Conservation (phyloP, 2,113 vertebrate genomes). For the Tetrao urogallus region DNA sequence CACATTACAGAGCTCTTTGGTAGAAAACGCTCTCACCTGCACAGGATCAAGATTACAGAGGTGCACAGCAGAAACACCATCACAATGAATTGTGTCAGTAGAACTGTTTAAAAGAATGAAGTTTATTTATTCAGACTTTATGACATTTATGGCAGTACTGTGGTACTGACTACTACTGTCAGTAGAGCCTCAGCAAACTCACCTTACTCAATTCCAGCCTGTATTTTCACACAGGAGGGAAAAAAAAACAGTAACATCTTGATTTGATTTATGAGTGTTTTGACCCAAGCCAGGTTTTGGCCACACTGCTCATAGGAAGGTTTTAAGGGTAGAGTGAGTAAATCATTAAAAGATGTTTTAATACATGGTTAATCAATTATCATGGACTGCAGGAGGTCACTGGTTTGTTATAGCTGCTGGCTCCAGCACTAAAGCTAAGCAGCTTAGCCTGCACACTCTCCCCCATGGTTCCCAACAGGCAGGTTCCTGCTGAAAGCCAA, state of each 20-base stretch:
- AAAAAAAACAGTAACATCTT: background rate
- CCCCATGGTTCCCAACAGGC: background rate
- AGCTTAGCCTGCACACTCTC: background rate
- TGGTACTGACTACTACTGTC: background rate
- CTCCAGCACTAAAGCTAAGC: conserved; percentile 16
- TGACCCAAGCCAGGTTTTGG: background rate
- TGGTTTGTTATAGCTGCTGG: conserved; percentile 4
- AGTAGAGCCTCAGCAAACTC: background rate
- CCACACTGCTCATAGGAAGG: background rate
- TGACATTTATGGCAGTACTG: background rate
- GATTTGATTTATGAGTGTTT: background rate
- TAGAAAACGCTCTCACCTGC: background rate
- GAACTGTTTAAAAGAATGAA: conserved; percentile 15
- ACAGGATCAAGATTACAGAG: conserved; percentile 27
- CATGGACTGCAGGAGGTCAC: background rate
- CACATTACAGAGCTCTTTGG: background rate
- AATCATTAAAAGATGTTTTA: conserved; percentile 47
- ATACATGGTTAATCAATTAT: conserved; percentile 40
- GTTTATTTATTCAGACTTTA: background rate
- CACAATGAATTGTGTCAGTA: background rate
- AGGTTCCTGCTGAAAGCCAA: background rate
- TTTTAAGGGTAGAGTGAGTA: background rate
- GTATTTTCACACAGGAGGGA: background rate
- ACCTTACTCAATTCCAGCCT: background rate
- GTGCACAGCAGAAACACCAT: background rate